Base-by-base conservation (phyloP, 2,113 vertebrate genomes). In the Sylvilagus bachmani region DNA sequence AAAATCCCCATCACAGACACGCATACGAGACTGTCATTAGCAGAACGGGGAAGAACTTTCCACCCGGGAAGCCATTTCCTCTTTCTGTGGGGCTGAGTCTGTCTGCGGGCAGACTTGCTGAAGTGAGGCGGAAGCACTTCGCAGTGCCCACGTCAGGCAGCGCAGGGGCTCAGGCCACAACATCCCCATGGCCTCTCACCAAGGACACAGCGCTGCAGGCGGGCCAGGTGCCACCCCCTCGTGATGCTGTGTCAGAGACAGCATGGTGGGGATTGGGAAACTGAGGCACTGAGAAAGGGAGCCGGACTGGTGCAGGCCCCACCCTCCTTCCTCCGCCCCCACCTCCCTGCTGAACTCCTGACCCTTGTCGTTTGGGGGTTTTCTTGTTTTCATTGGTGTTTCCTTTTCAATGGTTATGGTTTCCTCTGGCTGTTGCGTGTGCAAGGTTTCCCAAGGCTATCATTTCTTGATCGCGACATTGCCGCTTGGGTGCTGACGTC, bases 51-150 rank as follows among this genome's bases (percentile, higher is more conserved):
- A 78, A 90, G 86, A 97, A 21, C 69, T 93, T 97, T 97, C 95
- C 53, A 33, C 97, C 97, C 97, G 61, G 91, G 86, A 96, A 97
- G 96, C 97, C 97, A 81, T 97, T 98, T 97, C 97, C 96, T 97
- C 9, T 0, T 97, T 97, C 96, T 96, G 80, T 97, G 93, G 96
- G 86, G 79, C 86, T 97, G 97, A 93, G 92, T 97, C 95, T 98
- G 95, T 98, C 98, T 98, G 87, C 96, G 95, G 91, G 86, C 97
- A 98, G 94, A 96, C 86, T 96, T 95, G 67, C 93, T 97, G 94
- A 98, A 97, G 85, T 97, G 95, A 97, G 89, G 96, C 97, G 55
- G 92, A 96, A 83, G 92, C 33, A 17, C 97, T 96, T 90, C 53
- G 83, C 71, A 74, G 16, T 2, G 0, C 82, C 25, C 77, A 14